Evolutionary conservation across 2,797 vertebrate species (phyloP), one percentile per base, ranked within the genome.

Genomic region (Myotis pilosus): DNA sequence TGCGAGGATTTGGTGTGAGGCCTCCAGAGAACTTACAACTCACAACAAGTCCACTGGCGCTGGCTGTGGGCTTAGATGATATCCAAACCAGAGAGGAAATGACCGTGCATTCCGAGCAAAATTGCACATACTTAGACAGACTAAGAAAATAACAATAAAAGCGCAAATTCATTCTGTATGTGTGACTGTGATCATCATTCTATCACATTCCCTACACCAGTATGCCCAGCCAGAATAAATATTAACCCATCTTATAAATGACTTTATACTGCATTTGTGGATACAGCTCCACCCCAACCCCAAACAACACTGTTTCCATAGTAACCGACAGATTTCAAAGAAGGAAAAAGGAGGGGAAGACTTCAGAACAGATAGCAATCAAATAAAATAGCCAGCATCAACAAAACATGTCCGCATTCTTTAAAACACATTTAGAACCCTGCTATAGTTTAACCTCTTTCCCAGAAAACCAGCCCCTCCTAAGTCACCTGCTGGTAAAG

Each of bases 361-460:
- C 96, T 97, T 97, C 89, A 94, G 94, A 97, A 91, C 60, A 90
- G 97, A 97, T 95, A 97, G 92, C 93, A 97, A 94, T 95, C 94
- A 98, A 98, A 98, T 96, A 97, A 97, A 97, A 97, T 94, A 96
- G 94, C 96, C 96, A 95, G 91, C 94, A 96, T 92, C 93, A 96
- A 97, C 94, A 96, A 97, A 96, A 92, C 90, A 96, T 97, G 96
- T 84, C 93, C 94, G 92, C 64, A 96, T 92, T 94, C 89, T 91
- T 96, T 96, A 91, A 96, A 94, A 92, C 47, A 94, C 87, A 91
- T 80, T 89, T 60, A 95, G 91, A 87, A 75, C 76, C 76, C 86
- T 66, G 95, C 93, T 85, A 55, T 20, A 93, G 80, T 92, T 95
- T 94, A 87, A 93, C 92, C 93, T 95, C 83, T 94, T 92, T 89